Conservation (phyloP, 2,888 invertebrate species). For the Agrilus biguttatus region DNA sequence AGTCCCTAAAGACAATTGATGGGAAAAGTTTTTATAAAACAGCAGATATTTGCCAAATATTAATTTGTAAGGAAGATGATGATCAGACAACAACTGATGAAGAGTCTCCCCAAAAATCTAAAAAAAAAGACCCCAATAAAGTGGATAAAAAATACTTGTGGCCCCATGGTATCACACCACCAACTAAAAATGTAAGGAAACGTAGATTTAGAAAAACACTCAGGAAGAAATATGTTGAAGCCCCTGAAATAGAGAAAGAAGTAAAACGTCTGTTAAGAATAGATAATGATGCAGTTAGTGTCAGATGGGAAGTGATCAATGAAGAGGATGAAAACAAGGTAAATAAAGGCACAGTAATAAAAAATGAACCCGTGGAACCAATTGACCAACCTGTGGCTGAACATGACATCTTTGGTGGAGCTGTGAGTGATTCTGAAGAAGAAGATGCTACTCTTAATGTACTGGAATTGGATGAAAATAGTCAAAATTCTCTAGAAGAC, state of each 20-base stretch:
- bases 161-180: conserved; percentile 93
- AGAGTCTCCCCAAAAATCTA: conserved; percentile 62
- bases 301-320: conserved; percentile 78
- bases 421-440: conserved; percentile 81
- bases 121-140: conserved; percentile 64
- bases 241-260: conserved; percentile 96
- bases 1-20: conserved; percentile 91
- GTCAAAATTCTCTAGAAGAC: conserved; percentile 58
- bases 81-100: conserved; percentile 63
- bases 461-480: conserved; percentile 65
- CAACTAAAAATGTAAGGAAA: conserved; percentile 87
- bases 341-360: conserved; percentile 28
- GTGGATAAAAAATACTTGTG: conserved; percentile 86
- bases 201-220: conserved; percentile 86
- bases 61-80: conserved; percentile 81
- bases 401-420: conserved; percentile 84
- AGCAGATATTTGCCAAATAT: conserved; percentile 86
- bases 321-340: conserved; percentile 63
- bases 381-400: conserved; percentile 40
- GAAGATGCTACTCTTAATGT: conserved; percentile 53
- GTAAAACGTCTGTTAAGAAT: conserved; percentile 81
- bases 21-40: conserved; percentile 95
- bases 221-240: conserved; percentile 93
- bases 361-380: conserved; percentile 25
- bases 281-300: conserved; percentile 81